These are phyloP conservation scores for Daktulosphaira vitifoliae DNA, from an alignment of 1,140 invertebrate genomes.

Conservation along the genomic window DNA sequence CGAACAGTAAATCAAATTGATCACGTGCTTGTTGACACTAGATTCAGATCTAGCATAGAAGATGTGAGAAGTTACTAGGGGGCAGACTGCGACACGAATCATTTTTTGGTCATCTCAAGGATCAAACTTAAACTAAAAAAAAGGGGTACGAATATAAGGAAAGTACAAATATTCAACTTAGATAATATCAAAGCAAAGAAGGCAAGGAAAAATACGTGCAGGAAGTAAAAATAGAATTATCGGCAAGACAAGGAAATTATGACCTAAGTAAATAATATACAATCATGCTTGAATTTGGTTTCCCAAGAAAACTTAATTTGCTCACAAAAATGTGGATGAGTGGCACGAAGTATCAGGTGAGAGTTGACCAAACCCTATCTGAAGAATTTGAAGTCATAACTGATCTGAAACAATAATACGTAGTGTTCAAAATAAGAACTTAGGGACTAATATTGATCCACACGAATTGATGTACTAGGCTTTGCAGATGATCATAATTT, in stretches of 20 bases:
- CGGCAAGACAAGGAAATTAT: too few relatives aligned
- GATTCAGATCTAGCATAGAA: background rate
- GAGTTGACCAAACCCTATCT: background rate
- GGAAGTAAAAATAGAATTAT: background rate
- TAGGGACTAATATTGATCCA: background rate
- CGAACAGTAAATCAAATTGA: slow-evolving; percentile 11
- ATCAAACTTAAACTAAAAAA: background rate
- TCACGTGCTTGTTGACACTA: background rate
- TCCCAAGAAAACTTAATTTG: background rate
- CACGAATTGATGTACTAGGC: background rate
- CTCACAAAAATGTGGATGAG: background rate
- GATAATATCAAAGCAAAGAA: slow-evolving; percentile 2
- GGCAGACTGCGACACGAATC: background rate
- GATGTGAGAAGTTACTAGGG: background rate
- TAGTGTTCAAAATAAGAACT: background rate
- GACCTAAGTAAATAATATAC: too few relatives aligned
- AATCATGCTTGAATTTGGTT: background rate
- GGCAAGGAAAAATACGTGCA: background rate
- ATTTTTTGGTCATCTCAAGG: background rate
- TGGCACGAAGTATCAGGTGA: background rate
- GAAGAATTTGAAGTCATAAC: background rate
- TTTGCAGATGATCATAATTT: background rate
- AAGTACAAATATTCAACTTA: background rate
- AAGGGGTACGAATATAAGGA: background rate
- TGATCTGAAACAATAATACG: too few relatives aligned